These are phyloP conservation scores for Blastobasis adustella DNA, from an alignment of 2,888 invertebrate genomes.

Conservation along the genomic window DNA sequence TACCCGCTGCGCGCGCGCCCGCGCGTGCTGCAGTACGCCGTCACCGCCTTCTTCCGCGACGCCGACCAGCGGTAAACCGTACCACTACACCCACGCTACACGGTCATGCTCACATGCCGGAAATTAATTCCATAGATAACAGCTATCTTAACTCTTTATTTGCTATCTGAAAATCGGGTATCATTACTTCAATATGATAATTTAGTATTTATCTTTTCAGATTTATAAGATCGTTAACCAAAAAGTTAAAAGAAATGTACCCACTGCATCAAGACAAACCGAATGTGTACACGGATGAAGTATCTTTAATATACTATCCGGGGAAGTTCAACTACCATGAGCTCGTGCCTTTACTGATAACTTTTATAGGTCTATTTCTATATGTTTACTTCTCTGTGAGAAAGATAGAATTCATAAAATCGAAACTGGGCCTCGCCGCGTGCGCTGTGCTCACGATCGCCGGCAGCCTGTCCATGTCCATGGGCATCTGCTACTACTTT, in stretches of 20 bases:
- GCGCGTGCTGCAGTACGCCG: slow-evolving; percentile 90
- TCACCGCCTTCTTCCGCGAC: slow-evolving; percentile 89
- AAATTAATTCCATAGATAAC: no score
- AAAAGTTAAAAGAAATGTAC: slow-evolving; percentile 81
- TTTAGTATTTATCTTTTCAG: slow-evolving; percentile 60
- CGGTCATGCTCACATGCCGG: no score
- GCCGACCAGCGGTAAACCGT: slow-evolving; percentile 80
- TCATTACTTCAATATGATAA: not conserved
- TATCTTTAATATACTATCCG: slow-evolving; percentile 86
- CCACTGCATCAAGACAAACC: slow-evolving; percentile 79
- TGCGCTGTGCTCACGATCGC: slow-evolving; percentile 91
- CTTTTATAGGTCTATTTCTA: slow-evolving; percentile 89
- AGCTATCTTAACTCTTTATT: no score
- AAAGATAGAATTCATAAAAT: slow-evolving; percentile 95
- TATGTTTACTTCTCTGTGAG: slow-evolving; percentile 97
- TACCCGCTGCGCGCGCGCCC: slow-evolving; percentile 90
- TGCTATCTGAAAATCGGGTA: no score
- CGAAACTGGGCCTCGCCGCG: slow-evolving; percentile 89
- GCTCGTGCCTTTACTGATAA: slow-evolving; percentile 87
- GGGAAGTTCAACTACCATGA: slow-evolving; percentile 90
- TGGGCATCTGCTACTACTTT: slow-evolving; percentile 91
- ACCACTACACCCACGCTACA: not conserved
- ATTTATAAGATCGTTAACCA: slow-evolving; percentile 82
- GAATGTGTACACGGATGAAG: slow-evolving; percentile 56
- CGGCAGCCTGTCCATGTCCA: slow-evolving; percentile 93